Evolutionary conservation across 2,888 invertebrate genomes (phyloP).

Genomic region (Tinea semifulvella): DNA sequence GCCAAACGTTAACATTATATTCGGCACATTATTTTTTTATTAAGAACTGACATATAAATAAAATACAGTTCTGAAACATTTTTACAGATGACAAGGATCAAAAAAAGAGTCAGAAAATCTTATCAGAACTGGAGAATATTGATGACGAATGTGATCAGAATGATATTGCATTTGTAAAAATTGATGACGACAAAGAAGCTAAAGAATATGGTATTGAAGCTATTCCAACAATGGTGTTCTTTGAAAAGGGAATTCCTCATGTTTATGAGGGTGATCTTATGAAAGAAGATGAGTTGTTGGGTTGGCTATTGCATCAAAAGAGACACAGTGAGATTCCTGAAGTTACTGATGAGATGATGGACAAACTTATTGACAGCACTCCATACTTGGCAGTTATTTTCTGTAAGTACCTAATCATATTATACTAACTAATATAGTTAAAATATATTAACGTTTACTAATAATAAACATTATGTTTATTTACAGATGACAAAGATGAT

Average conservation of each 20-base stretch:
- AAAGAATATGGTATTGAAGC: constrained; percentile 88
- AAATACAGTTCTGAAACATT: constrained; percentile 54
- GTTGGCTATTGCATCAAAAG: constrained; percentile 91
- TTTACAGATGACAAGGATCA: constrained; percentile 88
- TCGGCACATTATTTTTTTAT: constrained; percentile 30
- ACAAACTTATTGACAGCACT: constrained; percentile 82
- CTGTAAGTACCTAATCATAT: constrained; percentile 71
- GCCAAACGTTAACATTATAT: no score
- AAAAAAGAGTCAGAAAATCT: constrained; percentile 87
- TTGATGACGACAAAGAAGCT: constrained; percentile 87
- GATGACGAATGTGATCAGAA: constrained; percentile 94
- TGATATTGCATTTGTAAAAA: constrained; percentile 91
- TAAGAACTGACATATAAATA: constrained; percentile 61
- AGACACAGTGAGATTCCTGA: constrained; percentile 91
- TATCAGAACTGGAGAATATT: constrained; percentile 87
- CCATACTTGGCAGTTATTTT: constrained; percentile 89
- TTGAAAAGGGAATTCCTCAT: constrained; percentile 77
- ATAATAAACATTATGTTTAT: neutral
- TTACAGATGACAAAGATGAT: constrained; percentile 86
- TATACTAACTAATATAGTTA: neutral
- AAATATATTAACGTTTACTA: neutral
- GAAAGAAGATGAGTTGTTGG: constrained; percentile 89
- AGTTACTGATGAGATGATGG: constrained; percentile 94
- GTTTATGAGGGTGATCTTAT: constrained; percentile 85
- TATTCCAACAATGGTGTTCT: constrained; percentile 83